Conservation (phyloP, 2,888 invertebrate genomes). For the Caenorhabditis afra region DNA sequence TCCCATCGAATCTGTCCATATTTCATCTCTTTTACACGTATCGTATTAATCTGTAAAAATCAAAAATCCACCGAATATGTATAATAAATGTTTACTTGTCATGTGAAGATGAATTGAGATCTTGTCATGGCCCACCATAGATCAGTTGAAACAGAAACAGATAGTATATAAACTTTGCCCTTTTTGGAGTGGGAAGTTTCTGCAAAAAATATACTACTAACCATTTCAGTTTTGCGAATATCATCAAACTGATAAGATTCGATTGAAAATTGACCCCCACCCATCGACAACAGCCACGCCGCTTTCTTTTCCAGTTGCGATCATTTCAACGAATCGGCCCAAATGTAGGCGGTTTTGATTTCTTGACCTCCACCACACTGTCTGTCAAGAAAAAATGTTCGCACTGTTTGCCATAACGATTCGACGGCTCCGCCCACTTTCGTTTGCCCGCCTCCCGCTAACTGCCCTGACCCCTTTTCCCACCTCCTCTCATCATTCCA, state of each 20-base stretch:
- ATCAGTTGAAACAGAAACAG: neutral
- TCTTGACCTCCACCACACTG: constrained; percentile 27
- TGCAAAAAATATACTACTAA: too few relatives aligned
- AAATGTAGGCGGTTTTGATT: constrained; percentile 31
- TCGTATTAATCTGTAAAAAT: too few relatives aligned
- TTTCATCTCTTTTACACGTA: neutral
- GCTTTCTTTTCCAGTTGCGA: neutral
- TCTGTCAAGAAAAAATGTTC: constrained; percentile 25
- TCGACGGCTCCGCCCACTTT: neutral
- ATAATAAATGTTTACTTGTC: too few relatives aligned
- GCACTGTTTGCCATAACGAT: constrained; percentile 37
- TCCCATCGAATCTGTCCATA: too few relatives aligned
- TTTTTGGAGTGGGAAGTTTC: neutral
- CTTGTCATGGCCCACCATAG: neutral
- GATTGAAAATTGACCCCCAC: neutral
- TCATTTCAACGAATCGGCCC: constrained; percentile 27
- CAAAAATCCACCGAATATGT: too few relatives aligned
- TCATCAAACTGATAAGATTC: constrained; percentile 9
- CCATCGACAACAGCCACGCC: too few relatives aligned
- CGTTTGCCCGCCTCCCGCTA: neutral
- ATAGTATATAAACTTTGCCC: neutral
- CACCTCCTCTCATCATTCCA: too few relatives aligned
- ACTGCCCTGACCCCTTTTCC: neutral
- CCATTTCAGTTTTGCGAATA: too few relatives aligned
- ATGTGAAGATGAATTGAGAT: too few relatives aligned